Evolutionary conservation across 1,140 invertebrate species (phyloP).

Genomic region (Anagrus nilaparvatae): DNA sequence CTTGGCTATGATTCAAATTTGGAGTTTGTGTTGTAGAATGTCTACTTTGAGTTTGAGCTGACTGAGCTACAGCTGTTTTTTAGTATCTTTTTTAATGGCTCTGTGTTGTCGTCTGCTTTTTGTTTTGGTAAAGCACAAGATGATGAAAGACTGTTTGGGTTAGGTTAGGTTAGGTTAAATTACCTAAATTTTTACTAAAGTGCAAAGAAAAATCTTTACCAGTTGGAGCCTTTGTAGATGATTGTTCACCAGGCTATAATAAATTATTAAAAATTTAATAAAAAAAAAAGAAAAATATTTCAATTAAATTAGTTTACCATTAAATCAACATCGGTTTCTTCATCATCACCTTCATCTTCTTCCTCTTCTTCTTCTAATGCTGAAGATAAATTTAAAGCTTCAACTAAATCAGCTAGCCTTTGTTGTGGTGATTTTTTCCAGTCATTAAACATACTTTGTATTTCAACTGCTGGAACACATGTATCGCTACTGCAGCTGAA

Average conservation of each 20-base stretch:
- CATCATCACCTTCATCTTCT: no score
- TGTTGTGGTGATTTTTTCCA: constrained; percentile 17
- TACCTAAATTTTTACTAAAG: no score
- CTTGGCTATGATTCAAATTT: constrained; percentile 27
- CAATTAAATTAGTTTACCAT: no score
- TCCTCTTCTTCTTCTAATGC: constrained; percentile 6
- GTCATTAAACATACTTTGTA: constrained; percentile 16
- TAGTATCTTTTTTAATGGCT: constrained; percentile 10
- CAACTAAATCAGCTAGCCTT: constrained; percentile 15
- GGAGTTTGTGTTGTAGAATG: constrained; percentile 38
- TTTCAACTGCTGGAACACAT: constrained; percentile 15
- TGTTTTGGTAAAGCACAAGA: constrained; percentile 1
- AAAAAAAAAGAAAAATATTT: no score
- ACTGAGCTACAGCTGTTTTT: constrained; percentile 8
- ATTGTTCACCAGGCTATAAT: no score
- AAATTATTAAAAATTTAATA: no score
- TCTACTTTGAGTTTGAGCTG: constrained; percentile 31
- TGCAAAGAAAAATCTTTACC: no score
- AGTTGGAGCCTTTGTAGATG: no score
- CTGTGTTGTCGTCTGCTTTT: not conserved
- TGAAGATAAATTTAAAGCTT: constrained; percentile 12
- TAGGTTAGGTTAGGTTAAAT: no score
- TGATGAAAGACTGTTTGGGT: no score
- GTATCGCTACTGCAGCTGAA: no score
- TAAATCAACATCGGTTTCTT: no score